Base-by-base conservation (phyloP, 2,888 invertebrate species). In the Linnaemya vulpina region DNA sequence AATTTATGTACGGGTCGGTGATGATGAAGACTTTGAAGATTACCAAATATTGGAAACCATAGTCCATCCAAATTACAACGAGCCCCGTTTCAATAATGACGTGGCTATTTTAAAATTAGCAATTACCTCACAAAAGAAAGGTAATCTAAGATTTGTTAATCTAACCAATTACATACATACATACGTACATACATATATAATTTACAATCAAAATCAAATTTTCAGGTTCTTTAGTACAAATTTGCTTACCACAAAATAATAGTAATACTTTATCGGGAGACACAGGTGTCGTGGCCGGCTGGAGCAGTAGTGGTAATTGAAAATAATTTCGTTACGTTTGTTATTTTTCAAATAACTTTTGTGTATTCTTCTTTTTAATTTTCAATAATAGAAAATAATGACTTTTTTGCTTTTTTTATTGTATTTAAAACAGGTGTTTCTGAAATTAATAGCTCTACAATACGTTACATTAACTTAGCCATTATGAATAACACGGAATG, bases 221-320 rank as follows among this genome's bases (percentile, higher is more conserved):
- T 20, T 9, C 4, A 79, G 78, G 40, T 63, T 35, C 65, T 35
- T 77, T 88, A 87, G 74, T 84, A 91, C 93, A 93, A n/a, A 93
- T 94, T 87, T 94, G 94, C 89, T 89, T 94, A 87, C 94, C 94
- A 22, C 86, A 92, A 20, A 91, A 87, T 60, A 86, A 88, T 1
- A 88, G 89, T 30, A 87, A 46, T 20, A 30, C 46, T 38, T 74
- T 78, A 63, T 92, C 92, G 10, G 93, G 93, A 5, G 91, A 91
- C 87, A 92, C 93, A 87, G 94, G 94, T 87, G 93, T 94, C 68
- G 95, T 95, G 0, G 95, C 96, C 7, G 96, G 96, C 0, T 96
- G 96, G 96, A 96, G 96, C 38, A 94, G 94, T 87, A 95, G 95
- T 53, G 94, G 95, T 90, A 65, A 76, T 20, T 58, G 8, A 15